Percentiles rank a stretch among this genome's conserved stretches.
These are phyloP conservation scores for Apogon talboti DNA, from an alignment of 2,797 vertebrate species.

Conservation along the genomic window DNA sequence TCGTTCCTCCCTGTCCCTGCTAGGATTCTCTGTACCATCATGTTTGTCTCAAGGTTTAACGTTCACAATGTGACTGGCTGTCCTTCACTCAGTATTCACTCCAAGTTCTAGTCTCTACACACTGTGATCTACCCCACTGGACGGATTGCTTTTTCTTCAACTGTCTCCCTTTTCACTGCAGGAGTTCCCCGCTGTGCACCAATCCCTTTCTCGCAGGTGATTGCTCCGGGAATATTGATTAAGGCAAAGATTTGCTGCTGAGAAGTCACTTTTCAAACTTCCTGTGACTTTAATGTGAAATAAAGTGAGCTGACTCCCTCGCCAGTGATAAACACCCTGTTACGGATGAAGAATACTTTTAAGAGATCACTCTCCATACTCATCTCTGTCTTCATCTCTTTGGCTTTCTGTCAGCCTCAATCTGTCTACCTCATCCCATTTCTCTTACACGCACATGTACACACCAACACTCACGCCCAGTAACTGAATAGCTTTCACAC, in stretches of 20 bases:
- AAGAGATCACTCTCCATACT: conserved; percentile 22
- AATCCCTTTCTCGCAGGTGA: conserved; percentile 82
- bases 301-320: conserved; percentile 49
- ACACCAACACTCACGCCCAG: conserved; percentile 7
- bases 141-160: conserved; percentile 62
- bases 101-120: conserved; percentile 53
- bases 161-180: conserved; percentile 61
- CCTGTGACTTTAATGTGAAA: conserved; percentile 73
- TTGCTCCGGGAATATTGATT: conserved; percentile 86
- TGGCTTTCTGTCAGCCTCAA: conserved; percentile 34
- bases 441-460: conserved; percentile 7
- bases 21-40: conserved; percentile 2
- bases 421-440: conserved; percentile 24
- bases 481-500: conserved; percentile 21
- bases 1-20: neutral
- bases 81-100: conserved; percentile 70
- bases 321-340: conserved; percentile 59
- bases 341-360: conserved; percentile 37
- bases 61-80: conserved; percentile 35
- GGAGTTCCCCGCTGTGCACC: conserved; percentile 76
- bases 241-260: conserved; percentile 75
- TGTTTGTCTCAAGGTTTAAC: conserved; percentile 17
- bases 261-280: conserved; percentile 80
- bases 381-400: conserved; percentile 37
- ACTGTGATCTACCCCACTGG: conserved; percentile 66